Evolutionary conservation across 2,888 invertebrate species (phyloP).

Genomic region (Colletes collaris): DNA sequence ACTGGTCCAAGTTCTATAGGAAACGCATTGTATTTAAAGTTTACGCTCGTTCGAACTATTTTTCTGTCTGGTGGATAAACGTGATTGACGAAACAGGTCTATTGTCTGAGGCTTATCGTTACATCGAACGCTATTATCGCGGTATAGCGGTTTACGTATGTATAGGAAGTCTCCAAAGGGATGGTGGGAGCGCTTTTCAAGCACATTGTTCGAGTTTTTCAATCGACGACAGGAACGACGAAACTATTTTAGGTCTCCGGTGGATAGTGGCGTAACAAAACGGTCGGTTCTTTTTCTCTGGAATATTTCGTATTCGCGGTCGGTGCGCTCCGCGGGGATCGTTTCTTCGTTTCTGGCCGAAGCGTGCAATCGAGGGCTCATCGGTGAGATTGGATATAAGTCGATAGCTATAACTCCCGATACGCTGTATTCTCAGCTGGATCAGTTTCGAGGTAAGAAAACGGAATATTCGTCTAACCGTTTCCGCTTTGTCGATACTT

Average conservation of each 20-base stretch:
- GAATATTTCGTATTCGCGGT: not conserved
- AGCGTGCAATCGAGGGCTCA: constrained; percentile 7
- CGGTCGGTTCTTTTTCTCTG: not conserved
- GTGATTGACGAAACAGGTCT: not conserved
- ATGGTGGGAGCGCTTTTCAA: no score
- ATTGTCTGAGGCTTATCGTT: not conserved
- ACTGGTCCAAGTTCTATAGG: no score
- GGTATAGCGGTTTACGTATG: no score
- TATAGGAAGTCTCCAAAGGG: no score
- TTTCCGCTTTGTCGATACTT: constrained; percentile 7
- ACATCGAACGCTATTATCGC: no score
- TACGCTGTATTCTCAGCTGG: not conserved
- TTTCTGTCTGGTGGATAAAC: no score
- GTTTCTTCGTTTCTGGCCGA: constrained; percentile 12
- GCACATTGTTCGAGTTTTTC: no score
- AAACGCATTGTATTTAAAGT: no score
- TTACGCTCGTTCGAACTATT: no score
- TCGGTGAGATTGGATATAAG: constrained; percentile 28
- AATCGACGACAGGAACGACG: not conserved
- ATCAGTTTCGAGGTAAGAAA: constrained; percentile 29
- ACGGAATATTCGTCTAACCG: constrained; percentile 27
- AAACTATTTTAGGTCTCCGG: not conserved
- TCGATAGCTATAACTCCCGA: not conserved
- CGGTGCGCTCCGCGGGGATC: constrained; percentile 7
- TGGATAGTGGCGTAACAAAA: not conserved